These are phyloP conservation scores for Drosophila teissieri DNA, from an alignment of 1,140 invertebrate genomes.

Conservation along the genomic window DNA sequence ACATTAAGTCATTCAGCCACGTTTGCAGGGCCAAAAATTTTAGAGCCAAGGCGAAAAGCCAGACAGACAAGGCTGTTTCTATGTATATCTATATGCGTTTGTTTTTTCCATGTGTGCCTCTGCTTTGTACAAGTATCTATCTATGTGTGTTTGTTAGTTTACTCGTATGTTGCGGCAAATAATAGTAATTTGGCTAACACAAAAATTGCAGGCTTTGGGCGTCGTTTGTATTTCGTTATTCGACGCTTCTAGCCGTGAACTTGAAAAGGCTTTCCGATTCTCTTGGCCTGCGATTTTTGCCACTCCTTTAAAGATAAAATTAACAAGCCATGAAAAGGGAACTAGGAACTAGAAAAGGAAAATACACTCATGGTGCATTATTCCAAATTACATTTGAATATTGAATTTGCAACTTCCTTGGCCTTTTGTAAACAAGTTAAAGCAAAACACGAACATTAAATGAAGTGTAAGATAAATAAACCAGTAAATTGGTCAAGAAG, in stretches of 20 bases:
- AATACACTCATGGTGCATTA: not conserved
- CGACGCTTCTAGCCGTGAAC: conserved; percentile 68
- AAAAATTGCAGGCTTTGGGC: conserved; percentile 73
- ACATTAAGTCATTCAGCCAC: conserved; percentile 80
- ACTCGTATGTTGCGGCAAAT: conserved; percentile 73
- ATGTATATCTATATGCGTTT: not conserved
- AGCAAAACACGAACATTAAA: not conserved
- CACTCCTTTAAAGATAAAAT: conserved; percentile 74
- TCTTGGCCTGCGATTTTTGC: conserved; percentile 21
- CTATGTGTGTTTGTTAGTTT: conserved; percentile 15
- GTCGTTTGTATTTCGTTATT: conserved; percentile 36
- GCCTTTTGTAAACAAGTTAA: not conserved
- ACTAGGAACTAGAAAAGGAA: not conserved
- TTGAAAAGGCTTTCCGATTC: conserved; percentile 65
- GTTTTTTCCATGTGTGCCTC: too few species aligned
- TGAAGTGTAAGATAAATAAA: too few species aligned
- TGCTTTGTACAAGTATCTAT: conserved; percentile 1
- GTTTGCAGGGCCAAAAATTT: conserved; percentile 56
- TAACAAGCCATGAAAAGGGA: conserved; percentile 50
- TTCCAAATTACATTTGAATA: not conserved
- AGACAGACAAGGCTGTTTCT: conserved; percentile 66
- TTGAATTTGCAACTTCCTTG: not conserved
- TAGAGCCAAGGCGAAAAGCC: conserved; percentile 62
- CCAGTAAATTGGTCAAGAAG: too few species aligned
- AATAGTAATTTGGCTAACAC: conserved; percentile 82